Percentiles rank a stretch among this genome's conserved stretches.
phyloP scores from a whole-genome alignment of 2,888 invertebrate genomes.

The Synergus itoensis region DNA sequence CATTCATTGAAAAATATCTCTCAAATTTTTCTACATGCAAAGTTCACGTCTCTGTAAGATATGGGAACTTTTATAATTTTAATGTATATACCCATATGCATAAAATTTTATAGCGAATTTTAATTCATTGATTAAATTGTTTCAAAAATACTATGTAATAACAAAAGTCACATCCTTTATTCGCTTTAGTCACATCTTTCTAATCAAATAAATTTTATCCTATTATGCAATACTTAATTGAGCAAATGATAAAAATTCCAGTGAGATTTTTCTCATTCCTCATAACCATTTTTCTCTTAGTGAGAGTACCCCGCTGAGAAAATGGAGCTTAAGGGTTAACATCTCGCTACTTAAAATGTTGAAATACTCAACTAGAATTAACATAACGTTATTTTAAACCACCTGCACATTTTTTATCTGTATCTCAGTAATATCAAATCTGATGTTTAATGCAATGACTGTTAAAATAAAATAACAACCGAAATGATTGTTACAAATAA shows the following conservation, averaged over 20 bases:
- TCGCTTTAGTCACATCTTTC: neutral
- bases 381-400: too few species aligned
- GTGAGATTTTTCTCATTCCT: neutral
- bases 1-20: neutral
- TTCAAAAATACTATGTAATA: neutral
- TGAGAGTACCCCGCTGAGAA: neutral
- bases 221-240: neutral
- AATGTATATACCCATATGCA: neutral
- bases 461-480: too few species aligned
- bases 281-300: neutral
- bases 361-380: too few species aligned
- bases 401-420: too few species aligned
- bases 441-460: too few species aligned
- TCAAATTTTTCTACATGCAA: neutral
- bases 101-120: neutral
- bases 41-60: neutral
- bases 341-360: too few species aligned
- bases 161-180: neutral
- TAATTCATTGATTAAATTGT: too few species aligned
- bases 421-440: too few species aligned
- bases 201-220: neutral
- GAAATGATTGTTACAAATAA: too few species aligned
- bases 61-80: neutral
- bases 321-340: neutral
- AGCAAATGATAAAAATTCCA: neutral